Base-by-base conservation (phyloP, 2,888 invertebrate species). In the Diaperis boleti region DNA sequence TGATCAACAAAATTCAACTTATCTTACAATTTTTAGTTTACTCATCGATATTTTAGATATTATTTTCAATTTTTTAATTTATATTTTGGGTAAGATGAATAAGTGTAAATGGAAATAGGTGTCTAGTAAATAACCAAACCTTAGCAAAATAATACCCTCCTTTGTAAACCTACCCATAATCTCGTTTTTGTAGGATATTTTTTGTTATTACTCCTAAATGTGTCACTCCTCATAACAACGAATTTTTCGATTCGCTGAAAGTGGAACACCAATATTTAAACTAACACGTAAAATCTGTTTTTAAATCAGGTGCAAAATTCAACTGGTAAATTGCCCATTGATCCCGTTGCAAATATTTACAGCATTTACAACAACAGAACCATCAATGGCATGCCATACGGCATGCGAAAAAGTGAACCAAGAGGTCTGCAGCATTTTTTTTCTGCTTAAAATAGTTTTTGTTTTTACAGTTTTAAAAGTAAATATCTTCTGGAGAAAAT, bases 271-370 rank as follows among this genome's bases (percentile, higher is more conserved):
- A 20, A 22, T 22, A 11, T 18, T 39, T 35, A 2, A 14, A 45
- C 45, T 45, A 29, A 45, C 45, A 29, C 15, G n/a, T 8, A 42
- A 42, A 18, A n/a, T 54, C 18, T 54, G 18, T 54, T 54, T 17
- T 17, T 11, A 17, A 54, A 54, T 54, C 42, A 54, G 54, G 54
- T 54, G 1, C 54, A 41, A 39, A 41, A 54, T 42, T 54, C 54
- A 18, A 15, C 54, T 42, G 54, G 54, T 54, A 54, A 54, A 54
- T 54, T 54, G 54, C 11, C 54, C 29, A 41, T 37, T 56, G 56
- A 56, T 44, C 56, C 54, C 26, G 42, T 41, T 54, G 42, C 56
- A 56, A 45, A 56, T 44, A 35, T 35, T 45, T 54, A 42, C 54
- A 42, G 42, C 29, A 29, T 42, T 22, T 39, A 41, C 13, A 56